Evolutionary conservation across 2,888 invertebrate species (phyloP), one percentile per base, ranked within the genome.

Genomic region (Alcis repandata): DNA sequence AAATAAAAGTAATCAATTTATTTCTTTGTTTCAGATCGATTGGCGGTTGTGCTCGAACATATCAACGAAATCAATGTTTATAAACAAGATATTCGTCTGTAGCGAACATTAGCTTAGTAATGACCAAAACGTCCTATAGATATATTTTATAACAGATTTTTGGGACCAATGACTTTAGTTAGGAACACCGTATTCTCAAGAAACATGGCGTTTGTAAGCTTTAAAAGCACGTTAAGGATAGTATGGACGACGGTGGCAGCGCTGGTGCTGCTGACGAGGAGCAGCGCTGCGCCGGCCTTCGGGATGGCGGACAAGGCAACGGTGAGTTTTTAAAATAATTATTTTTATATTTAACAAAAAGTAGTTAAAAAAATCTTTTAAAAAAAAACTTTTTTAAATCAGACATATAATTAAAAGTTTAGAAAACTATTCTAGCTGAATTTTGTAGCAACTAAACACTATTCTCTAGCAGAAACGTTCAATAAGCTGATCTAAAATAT

Each of bases 291-390:
- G 43, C 93, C 93, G 13, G 74, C 90, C 72, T 89, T 90, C 75
- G 91, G 89, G 10, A 83, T 80, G 60, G 87, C 92, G 15, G 90
- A 91, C 70, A 91, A 86, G 68, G 93, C 93, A 27, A 93, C 91
- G 91, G 93, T 93, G 75, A 90, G 93, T 17, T 17, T 22, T n/a
- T 27, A n/a, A n/a, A n/a, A n/a, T n/a, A n/a, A n/a, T n/a, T n/a
- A n/a, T n/a, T n/a, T n/a, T n/a, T n/a, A n/a, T n/a, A n/a, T n/a
- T n/a, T n/a, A n/a, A n/a, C n/a, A n/a, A n/a, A n/a, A n/a, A n/a
- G n/a, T n/a, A n/a, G n/a, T n/a, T n/a, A n/a, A n/a, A n/a, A n/a
- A n/a, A n/a, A n/a, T n/a, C n/a, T n/a, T n/a, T n/a, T n/a, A n/a
- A n/a, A n/a, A n/a, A n/a, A n/a, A n/a, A n/a, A n/a, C n/a, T n/a